phyloP scores from a whole-genome alignment of 2,888 invertebrate genomes.

The Cerceris ruficornis region DNA sequence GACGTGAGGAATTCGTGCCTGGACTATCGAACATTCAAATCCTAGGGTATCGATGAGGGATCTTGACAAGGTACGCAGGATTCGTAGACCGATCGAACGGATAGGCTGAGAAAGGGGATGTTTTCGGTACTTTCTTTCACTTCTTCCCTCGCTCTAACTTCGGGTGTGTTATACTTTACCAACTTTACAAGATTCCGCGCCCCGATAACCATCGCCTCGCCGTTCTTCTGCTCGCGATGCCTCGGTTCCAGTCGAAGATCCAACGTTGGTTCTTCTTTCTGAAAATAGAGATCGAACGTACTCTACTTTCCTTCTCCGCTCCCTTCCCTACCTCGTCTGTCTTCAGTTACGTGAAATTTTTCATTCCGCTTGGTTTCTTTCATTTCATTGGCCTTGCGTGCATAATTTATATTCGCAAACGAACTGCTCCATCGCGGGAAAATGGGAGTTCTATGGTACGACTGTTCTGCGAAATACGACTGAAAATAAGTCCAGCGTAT shows the following conservation, averaged over 20 bases:
- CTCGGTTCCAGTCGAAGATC: not conserved
- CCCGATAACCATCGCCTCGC: conserved; percentile 39
- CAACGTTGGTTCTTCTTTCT: not conserved
- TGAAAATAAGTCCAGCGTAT: too few species aligned
- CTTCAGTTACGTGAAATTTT: too few species aligned
- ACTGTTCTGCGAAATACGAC: too few species aligned
- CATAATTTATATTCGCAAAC: too few species aligned
- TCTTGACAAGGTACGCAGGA: conserved; percentile 33
- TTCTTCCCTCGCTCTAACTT: not conserved
- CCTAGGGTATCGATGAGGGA: conserved; percentile 64
- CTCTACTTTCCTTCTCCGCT: conserved; percentile 13
- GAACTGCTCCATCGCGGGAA: too few species aligned
- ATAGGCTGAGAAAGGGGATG: not conserved
- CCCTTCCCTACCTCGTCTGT: not conserved
- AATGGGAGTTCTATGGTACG: too few species aligned
- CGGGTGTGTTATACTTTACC: conserved; percentile 44
- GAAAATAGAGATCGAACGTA: conserved; percentile 34
- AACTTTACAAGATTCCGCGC: conserved; percentile 46
- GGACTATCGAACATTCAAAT: conserved; percentile 70
- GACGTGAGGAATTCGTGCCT: conserved; percentile 68
- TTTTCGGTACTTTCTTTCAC: conserved; percentile 13
- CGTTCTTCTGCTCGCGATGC: conserved; percentile 19
- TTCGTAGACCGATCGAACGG: conserved; percentile 13
- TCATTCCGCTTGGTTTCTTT: too few species aligned
- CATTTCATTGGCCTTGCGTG: too few species aligned